Percentiles rank a stretch among this genome's conserved stretches.
Conservation (phyloP, 2,797 vertebrate genomes). For the Lerista edwardsae region DNA sequence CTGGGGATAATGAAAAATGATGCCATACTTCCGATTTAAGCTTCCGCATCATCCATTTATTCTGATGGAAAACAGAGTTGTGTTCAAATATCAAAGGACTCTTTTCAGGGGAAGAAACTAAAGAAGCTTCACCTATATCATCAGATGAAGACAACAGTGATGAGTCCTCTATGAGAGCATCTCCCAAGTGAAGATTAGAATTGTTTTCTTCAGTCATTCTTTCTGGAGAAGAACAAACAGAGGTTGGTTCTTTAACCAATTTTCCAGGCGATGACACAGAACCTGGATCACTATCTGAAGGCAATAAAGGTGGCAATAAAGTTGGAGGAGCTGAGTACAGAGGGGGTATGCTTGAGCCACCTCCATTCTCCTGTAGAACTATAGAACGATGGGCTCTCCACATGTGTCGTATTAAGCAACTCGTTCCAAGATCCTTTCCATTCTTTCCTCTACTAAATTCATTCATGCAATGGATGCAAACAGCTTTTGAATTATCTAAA, state of each 20-base stretch:
- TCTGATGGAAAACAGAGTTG: constrained; percentile 90
- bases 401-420: constrained; percentile 98
- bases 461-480: constrained; percentile 97
- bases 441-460: constrained; percentile 98
- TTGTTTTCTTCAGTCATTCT: constrained; percentile 83
- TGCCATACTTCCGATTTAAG: constrained; percentile 98
- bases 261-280: constrained; percentile 85
- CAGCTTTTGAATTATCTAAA: constrained; percentile 94
- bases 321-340: constrained; percentile 89
- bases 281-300: constrained; percentile 80
- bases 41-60: constrained; percentile 93
- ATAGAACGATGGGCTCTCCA: constrained; percentile 96
- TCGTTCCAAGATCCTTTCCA: constrained; percentile 95
- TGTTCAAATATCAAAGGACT: constrained; percentile 70
- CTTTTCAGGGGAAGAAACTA: constrained; percentile 83
- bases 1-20: constrained; percentile 93
- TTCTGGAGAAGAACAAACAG: constrained; percentile 79
- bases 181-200: constrained; percentile 75
- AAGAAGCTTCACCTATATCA: constrained; percentile 79
- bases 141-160: constrained; percentile 77
- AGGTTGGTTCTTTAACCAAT: constrained; percentile 80
- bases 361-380: constrained; percentile 93
- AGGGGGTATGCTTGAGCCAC: constrained; percentile 88
- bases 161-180: constrained; percentile 75
- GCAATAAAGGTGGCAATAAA: constrained; percentile 83